Evolutionary conservation across 2,888 invertebrate genomes (phyloP).

Genomic region (Mellilla xanthometata): DNA sequence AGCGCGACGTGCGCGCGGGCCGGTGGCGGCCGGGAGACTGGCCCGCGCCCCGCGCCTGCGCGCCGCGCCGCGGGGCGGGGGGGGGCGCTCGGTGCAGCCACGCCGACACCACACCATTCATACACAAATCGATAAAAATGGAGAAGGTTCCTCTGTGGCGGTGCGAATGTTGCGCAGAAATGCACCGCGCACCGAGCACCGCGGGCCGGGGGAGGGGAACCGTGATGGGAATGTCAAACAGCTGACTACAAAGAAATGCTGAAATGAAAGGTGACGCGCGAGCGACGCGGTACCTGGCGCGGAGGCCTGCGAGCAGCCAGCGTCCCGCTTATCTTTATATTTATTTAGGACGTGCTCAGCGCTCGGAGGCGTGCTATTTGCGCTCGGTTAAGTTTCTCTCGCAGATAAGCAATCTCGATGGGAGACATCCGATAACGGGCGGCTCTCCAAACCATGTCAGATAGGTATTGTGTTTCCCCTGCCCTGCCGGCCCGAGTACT

Average conservation of each 20-base stretch:
- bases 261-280: constrained; percentile 33
- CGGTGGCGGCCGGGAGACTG: constrained; percentile 65
- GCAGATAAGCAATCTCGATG: constrained; percentile 29
- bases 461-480: too few species aligned
- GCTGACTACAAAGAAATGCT: constrained; percentile 65
- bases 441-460: constrained; percentile 11
- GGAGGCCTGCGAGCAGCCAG: too few species aligned
- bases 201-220: constrained; percentile 26
- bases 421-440: constrained; percentile 21
- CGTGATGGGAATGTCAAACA: constrained; percentile 62
- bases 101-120: constrained; percentile 31
- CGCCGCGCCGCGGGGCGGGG: constrained; percentile 41
- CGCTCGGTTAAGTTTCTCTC: constrained; percentile 25
- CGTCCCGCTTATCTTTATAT: constrained; percentile 32
- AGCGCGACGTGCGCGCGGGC: constrained; percentile 52
- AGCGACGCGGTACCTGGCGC: not conserved
- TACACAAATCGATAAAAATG: constrained; percentile 60
- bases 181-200: constrained; percentile 49
- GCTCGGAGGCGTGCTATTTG: constrained; percentile 22
- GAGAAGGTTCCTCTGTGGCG: constrained; percentile 42
- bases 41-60: constrained; percentile 57
- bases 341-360: constrained; percentile 34
- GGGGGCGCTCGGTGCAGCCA: constrained; percentile 41
- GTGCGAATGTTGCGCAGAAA: constrained; percentile 51
- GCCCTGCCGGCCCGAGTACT: too few species aligned